Conservation (phyloP, 1,140 invertebrate genomes). For the Pristionchus pacificus region DNA sequence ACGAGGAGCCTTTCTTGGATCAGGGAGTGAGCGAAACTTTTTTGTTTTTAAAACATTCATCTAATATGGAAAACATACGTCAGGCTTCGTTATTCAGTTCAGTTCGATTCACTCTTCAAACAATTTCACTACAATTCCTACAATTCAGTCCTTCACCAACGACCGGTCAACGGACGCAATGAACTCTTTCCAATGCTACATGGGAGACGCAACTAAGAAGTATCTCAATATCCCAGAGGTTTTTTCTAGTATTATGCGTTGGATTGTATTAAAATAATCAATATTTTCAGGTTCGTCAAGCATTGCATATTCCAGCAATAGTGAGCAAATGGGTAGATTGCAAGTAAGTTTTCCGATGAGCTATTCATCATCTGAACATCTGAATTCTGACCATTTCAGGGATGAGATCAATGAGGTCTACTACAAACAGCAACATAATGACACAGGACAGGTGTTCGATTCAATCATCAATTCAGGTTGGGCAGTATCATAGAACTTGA, state of each 20-base stretch:
- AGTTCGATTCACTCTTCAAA: too few relatives aligned
- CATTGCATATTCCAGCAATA: background rate
- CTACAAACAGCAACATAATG: constrained; percentile 32
- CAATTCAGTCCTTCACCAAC: constrained; percentile 49
- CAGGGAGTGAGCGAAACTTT: constrained; percentile 14
- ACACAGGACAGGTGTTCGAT: constrained; percentile 38
- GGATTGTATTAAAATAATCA: background rate
- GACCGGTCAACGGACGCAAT: constrained; percentile 41
- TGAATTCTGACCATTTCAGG: background rate
- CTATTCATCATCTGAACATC: too few relatives aligned
- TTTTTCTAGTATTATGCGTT: background rate
- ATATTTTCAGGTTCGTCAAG: background rate
- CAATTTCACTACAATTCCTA: too few relatives aligned
- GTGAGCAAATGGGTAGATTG: constrained; percentile 11
- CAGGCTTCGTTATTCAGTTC: background rate
- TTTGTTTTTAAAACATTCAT: background rate
- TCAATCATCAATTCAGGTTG: constrained; percentile 24
- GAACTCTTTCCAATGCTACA: constrained; percentile 32
- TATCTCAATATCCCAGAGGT: constrained; percentile 29
- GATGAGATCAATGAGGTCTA: constrained; percentile 18
- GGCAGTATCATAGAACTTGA: background rate
- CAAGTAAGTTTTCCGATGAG: too few relatives aligned
- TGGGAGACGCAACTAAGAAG: constrained; percentile 16
- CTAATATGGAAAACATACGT: too few relatives aligned
- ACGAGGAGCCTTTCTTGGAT: constrained; percentile 22